phyloP scores from a whole-genome alignment of 30 jellyfish, hydroid and myxozoan species.

The Nemopilema nomurai region DNA sequence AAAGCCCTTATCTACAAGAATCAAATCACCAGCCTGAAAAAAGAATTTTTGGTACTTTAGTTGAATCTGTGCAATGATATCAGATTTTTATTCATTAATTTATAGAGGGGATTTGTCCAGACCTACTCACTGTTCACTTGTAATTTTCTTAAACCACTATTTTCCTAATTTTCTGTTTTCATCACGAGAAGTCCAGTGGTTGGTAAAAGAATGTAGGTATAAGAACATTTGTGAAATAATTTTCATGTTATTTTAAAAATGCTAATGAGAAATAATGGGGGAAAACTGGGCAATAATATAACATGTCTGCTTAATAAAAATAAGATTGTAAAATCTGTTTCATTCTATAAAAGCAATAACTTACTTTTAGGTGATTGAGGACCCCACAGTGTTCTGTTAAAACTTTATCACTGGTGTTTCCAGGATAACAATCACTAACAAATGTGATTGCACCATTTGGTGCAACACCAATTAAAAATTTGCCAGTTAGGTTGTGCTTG shows the following conservation, averaged over 20 bases:
- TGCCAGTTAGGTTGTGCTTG: slow-evolving; percentile 5
- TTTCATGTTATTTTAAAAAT: too few relatives aligned
- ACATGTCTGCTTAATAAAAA: too few relatives aligned
- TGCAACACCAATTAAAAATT: slow-evolving; percentile 34
- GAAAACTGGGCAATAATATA: too few relatives aligned
- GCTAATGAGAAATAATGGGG: too few relatives aligned
- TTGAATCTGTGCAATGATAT: neutral
- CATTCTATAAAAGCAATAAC: neutral
- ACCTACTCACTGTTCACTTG: too few relatives aligned
- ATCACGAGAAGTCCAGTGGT: too few relatives aligned
- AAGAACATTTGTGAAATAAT: too few relatives aligned
- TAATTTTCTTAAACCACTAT: too few relatives aligned
- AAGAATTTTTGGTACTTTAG: neutral
- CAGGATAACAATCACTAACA: slow-evolving; percentile 38
- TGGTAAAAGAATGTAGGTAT: too few relatives aligned
- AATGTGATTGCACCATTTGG: slow-evolving; percentile 13
- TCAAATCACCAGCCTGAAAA: slow-evolving; percentile 47
- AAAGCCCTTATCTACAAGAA: slow-evolving; percentile 48
- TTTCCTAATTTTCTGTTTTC: too few relatives aligned
- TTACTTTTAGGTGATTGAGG: neutral
- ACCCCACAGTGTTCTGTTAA: neutral
- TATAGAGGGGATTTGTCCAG: too few relatives aligned
- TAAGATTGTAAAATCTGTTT: neutral
- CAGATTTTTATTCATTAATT: neutral
- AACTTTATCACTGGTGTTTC: slow-evolving; percentile 22